Evolutionary conservation across 2,113 vertebrate species (phyloP), one percentile per base, ranked within the genome.

Genomic region (Globicephala melas): DNA sequence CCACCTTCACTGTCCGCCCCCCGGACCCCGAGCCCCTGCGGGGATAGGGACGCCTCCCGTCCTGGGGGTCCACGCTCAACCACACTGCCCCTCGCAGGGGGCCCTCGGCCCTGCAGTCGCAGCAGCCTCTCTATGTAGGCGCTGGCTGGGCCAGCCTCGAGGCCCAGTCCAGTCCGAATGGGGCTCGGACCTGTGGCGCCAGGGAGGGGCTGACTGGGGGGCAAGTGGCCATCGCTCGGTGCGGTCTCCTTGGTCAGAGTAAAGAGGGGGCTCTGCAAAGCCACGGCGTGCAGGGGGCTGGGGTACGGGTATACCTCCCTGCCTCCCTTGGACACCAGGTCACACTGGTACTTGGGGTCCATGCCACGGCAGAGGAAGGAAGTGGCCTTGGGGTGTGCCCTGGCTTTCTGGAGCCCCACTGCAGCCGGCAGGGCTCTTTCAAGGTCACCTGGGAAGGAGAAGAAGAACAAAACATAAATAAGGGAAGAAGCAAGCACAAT

Each of bases 261-360:
- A 62, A 99, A 99, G 74, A 99, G 99, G 0, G 99, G 99, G 96
- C 99, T 99, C 97, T 99, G 99, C 62, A 99, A 98, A 96, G 99
- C 99, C 80, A 99, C 99, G 0, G 99, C 99, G 12, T 99, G 99
- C 90, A 99, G 98, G 1, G 99, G 99, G 90, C 99, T 99, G 41
- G 99, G 99, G 98, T 99, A 99, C 2, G 98, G 98, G 95, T 99
- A 99, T 68, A 99, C 98, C 89, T 99, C 99, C 15, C 98, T 97
- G 74, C 99, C 99, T 0, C 97, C 99, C 96, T 98, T 98, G 53
- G 99, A 99, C 85, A 99, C 98, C 81, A 99, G 98, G 94, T 99
- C 99, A 0, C 98, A 99, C 95, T 99, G 99, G 97, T 99, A 99
- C 97, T 99, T 99, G 82, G 98, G 98, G 95, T 99, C 98, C 83